Conservation (phyloP, 2,888 invertebrate genomes). For the Teleogryllus oceanicus region DNA sequence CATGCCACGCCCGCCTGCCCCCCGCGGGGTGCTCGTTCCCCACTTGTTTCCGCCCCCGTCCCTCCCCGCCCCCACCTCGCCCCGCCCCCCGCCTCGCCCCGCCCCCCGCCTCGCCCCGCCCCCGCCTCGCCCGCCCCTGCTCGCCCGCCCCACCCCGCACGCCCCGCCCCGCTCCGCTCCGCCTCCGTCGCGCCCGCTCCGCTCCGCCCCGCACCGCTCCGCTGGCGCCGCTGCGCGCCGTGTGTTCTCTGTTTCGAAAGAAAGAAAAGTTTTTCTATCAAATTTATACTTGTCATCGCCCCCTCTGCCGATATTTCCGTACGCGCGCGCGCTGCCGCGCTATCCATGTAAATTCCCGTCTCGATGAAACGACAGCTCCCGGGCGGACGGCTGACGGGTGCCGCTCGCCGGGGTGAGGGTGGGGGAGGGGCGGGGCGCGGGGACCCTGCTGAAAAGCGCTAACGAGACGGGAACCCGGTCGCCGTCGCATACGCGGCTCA, state of each 20-base stretch:
- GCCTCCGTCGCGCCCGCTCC: no score
- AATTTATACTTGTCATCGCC: background rate
- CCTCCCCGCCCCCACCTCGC: no score
- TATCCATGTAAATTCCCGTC: conserved; percentile 1
- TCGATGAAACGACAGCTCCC: background rate
- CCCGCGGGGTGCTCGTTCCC: no score
- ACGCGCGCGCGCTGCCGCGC: background rate
- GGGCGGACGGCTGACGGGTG: background rate
- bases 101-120: no score
- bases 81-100: no score
- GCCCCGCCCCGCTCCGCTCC: no score
- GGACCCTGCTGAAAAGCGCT: background rate
- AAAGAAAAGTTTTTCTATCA: conserved; percentile 10
- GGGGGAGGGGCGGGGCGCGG: background rate
- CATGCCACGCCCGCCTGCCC: no score
- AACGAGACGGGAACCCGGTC: background rate
- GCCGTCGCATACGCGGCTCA: background rate
- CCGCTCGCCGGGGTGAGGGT: background rate
- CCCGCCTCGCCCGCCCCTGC: no score
- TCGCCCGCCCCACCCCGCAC: no score
- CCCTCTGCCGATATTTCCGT: conserved; percentile 18
- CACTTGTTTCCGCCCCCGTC: no score
- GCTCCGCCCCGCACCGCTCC: background rate
- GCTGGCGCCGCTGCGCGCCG: background rate
- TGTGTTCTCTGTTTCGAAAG: conserved; percentile 18